Conservation (phyloP, 2,113 vertebrate species). For the Gasterosteus nipponicus region DNA sequence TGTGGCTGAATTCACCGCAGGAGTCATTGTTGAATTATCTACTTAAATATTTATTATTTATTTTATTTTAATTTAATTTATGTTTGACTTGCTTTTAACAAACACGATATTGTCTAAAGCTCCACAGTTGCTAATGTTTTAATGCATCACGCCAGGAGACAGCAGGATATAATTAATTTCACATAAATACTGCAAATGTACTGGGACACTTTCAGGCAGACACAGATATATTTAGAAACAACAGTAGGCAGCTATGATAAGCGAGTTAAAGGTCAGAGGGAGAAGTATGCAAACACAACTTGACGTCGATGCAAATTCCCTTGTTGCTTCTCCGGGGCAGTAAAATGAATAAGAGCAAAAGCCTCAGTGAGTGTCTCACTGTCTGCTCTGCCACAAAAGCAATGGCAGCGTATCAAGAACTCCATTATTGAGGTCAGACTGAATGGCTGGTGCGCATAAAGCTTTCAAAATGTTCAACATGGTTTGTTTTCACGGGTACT, state of each 20-base stretch:
- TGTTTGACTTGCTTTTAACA: background rate
- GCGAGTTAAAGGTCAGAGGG: constrained; percentile 45
- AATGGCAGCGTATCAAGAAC: background rate
- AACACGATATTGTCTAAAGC: background rate
- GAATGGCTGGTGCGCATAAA: constrained; percentile 24
- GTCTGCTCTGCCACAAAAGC: constrained; percentile 20
- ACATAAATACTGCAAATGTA: background rate
- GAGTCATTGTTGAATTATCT: background rate
- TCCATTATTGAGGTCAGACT: constrained; percentile 29
- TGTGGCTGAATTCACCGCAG: background rate
- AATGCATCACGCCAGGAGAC: background rate
- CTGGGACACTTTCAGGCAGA: background rate
- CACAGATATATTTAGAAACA: background rate
- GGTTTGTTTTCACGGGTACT: background rate
- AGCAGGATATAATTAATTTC: background rate
- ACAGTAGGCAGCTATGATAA: constrained; percentile 6
- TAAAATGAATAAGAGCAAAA: constrained; percentile 37
- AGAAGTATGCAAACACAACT: constrained; percentile 56
- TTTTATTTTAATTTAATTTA: too few species aligned
- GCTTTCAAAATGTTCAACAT: constrained; percentile 24
- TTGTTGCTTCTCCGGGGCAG: constrained; percentile 11
- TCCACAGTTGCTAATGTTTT: background rate
- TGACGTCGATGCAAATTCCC: constrained; percentile 56
- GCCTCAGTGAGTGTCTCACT: constrained; percentile 29
- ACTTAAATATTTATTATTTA: background rate